phyloP scores from a whole-genome alignment of 2,113 vertebrate species.

The Chionis minor region DNA sequence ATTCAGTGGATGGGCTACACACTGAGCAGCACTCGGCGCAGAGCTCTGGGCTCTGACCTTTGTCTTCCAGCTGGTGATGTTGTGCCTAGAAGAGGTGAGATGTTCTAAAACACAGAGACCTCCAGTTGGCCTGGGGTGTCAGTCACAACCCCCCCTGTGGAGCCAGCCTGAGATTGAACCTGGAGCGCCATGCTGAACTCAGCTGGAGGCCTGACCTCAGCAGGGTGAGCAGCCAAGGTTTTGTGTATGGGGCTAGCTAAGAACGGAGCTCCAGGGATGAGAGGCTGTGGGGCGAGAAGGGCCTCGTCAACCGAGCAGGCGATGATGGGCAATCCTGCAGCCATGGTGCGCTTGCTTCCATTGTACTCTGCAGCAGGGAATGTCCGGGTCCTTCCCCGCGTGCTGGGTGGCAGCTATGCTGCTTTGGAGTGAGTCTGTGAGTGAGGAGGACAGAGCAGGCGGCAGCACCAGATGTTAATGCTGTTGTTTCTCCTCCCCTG shows the following conservation, averaged over 20 bases:
- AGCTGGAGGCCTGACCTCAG: background rate
- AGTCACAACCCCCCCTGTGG: background rate
- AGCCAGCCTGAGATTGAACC: background rate
- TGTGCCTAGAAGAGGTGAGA: background rate
- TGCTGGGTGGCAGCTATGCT: background rate
- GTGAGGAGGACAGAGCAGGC: background rate
- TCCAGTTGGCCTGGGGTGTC: background rate
- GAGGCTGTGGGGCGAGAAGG: background rate
- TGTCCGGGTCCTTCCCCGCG: accelerated
- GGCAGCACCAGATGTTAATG: accelerated
- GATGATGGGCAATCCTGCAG: background rate
- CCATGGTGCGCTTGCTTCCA: accelerated
- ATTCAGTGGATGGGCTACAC: accelerated
- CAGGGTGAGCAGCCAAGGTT: background rate
- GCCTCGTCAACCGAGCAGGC: background rate
- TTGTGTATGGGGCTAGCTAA: background rate
- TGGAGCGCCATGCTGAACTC: background rate
- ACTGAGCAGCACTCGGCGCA: background rate
- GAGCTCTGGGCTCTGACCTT: background rate
- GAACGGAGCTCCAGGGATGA: background rate
- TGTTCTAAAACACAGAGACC: background rate
- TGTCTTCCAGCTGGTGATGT: background rate
- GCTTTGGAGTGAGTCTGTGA: background rate
- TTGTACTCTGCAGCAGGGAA: background rate
- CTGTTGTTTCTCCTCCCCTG: accelerated